phyloP scores from a whole-genome alignment of 2,888 invertebrate species.

The Platypus cylindrus region DNA sequence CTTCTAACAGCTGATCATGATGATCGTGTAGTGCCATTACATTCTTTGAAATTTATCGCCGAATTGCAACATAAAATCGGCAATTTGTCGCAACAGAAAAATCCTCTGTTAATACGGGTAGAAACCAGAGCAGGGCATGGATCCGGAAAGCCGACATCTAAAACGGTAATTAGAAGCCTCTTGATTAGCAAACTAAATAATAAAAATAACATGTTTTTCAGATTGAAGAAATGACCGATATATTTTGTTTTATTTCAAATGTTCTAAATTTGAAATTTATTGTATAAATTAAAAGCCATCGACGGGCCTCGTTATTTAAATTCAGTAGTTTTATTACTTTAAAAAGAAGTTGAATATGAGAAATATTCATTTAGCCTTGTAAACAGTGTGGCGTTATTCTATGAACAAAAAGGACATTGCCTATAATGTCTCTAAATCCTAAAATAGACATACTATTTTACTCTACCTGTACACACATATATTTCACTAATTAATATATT shows the following conservation, averaged over 20 bases:
- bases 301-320: background rate
- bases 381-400: too few species aligned
- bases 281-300: constrained; percentile 10
- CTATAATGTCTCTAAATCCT: too few species aligned
- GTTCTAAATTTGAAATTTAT: constrained; percentile 45
- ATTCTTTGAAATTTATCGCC: constrained; percentile 91
- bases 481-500: too few species aligned
- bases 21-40: constrained; percentile 94
- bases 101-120: constrained; percentile 78
- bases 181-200: constrained; percentile 4
- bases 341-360: too few species aligned
- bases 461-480: too few species aligned
- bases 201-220: constrained; percentile 36
- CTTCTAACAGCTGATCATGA: constrained; percentile 97
- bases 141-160: constrained; percentile 88
- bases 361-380: too few species aligned
- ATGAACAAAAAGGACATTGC: too few species aligned
- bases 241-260: constrained; percentile 70
- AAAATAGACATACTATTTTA: too few species aligned
- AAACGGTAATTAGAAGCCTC: constrained; percentile 51
- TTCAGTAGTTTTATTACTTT: too few species aligned
- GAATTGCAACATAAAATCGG: constrained; percentile 69
- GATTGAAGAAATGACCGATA: constrained; percentile 90
- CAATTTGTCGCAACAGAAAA: constrained; percentile 49
- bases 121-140: constrained; percentile 98